Conservation (phyloP, 2,113 vertebrate genomes). For the Arothron firmamentum region DNA sequence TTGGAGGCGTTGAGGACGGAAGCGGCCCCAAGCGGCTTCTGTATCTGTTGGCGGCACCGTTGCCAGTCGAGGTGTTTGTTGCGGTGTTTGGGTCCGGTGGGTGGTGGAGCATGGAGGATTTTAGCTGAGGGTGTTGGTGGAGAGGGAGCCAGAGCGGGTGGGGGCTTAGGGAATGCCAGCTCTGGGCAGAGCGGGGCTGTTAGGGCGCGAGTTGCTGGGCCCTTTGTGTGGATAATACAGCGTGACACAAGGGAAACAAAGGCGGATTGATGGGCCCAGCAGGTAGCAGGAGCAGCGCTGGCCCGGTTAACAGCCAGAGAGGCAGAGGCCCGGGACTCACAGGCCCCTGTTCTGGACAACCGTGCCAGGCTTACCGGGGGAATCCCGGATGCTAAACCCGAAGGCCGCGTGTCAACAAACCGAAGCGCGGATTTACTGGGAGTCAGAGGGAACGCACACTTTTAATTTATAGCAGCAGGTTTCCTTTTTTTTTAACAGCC, state of each 20-base stretch:
- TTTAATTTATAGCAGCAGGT: background rate
- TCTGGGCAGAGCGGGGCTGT: slow-evolving; percentile 84
- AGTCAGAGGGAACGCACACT: background rate
- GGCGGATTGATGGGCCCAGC: slow-evolving; percentile 97
- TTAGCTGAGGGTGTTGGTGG: slow-evolving; percentile 55
- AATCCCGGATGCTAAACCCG: slow-evolving; percentile 47
- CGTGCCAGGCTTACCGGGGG: slow-evolving; percentile 64
- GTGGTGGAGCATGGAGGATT: slow-evolving; percentile 64
- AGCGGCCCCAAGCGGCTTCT: slow-evolving; percentile 62
- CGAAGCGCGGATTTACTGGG: background rate
- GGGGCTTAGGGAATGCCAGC: slow-evolving; percentile 85
- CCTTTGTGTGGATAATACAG: slow-evolving; percentile 95
- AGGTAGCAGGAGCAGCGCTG: slow-evolving; percentile 88
- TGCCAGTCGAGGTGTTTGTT: slow-evolving; percentile 47
- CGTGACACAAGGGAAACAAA: slow-evolving; percentile 98
- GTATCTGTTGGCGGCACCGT: slow-evolving; percentile 28
- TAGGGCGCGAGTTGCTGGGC: slow-evolving; percentile 84
- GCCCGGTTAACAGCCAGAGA: slow-evolving; percentile 73
- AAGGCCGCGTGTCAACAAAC: slow-evolving; percentile 42
- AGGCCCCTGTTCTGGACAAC: slow-evolving; percentile 75
- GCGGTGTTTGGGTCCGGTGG: slow-evolving; percentile 41
- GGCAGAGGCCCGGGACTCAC: slow-evolving; percentile 71
- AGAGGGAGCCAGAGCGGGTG: background rate
- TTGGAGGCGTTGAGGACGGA: slow-evolving; percentile 33
- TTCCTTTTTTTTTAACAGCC: too few species aligned